These are phyloP conservation scores for Luperina nickerlii DNA, from an alignment of 2,888 invertebrate genomes.

Conservation along the genomic window DNA sequence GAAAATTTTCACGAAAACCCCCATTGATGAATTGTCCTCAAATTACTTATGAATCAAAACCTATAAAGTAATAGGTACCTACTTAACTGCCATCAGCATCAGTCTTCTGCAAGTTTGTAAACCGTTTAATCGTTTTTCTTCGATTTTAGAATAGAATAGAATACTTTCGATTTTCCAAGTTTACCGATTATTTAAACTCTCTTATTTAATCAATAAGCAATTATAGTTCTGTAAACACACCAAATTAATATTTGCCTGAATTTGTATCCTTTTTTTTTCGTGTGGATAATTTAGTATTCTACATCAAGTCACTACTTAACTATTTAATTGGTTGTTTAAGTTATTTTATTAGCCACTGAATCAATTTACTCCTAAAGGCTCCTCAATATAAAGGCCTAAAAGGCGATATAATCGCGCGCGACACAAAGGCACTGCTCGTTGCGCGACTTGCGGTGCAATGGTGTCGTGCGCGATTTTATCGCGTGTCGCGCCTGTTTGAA, in stretches of 20 bases:
- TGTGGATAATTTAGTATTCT: background rate
- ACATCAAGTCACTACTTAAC: background rate
- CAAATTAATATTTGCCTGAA: background rate
- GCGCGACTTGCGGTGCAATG: no score
- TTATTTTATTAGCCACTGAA: background rate
- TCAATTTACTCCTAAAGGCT: no score
- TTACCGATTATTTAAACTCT: no score
- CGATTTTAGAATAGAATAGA: no score
- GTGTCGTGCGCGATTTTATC: no score
- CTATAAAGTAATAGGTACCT: background rate
- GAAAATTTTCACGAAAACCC: no score
- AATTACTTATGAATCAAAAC: slow-evolving; percentile 25
- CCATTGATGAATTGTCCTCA: slow-evolving; percentile 8
- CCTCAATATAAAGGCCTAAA: no score
- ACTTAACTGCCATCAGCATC: background rate
- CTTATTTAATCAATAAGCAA: background rate
- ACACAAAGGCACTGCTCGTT: no score
- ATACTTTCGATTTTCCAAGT: background rate
- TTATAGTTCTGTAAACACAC: background rate
- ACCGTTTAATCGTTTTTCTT: background rate
- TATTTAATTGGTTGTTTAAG: background rate
- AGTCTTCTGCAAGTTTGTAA: background rate
- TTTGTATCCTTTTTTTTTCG: background rate
- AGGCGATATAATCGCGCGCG: no score
- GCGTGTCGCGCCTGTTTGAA: no score